Conservation (phyloP, 2,888 invertebrate genomes). For the Amphipoea lucens region DNA sequence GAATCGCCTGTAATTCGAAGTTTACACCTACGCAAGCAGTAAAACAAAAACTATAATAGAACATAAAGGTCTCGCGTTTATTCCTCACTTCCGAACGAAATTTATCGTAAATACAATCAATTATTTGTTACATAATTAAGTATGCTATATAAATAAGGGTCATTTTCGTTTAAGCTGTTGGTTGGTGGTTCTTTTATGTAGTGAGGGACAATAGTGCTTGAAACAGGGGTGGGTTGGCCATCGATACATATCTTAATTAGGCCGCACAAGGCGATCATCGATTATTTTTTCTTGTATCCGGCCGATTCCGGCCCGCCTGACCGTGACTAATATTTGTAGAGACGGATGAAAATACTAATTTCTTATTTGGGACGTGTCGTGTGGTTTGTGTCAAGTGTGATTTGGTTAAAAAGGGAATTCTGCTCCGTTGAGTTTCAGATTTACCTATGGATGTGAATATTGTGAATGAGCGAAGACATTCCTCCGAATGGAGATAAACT, state of each 20-base stretch:
- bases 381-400: conserved; percentile 38
- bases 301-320: conserved; percentile 77
- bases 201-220: conserved; percentile 82
- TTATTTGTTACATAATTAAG: conserved; percentile 66
- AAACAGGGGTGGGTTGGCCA: conserved; percentile 84
- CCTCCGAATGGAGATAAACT: too few relatives aligned
- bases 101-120: conserved; percentile 67
- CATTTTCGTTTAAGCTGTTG: conserved; percentile 55
- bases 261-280: conserved; percentile 87
- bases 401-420: conserved; percentile 23
- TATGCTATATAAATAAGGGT: conserved; percentile 68
- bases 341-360: conserved; percentile 62
- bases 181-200: conserved; percentile 62
- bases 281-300: conserved; percentile 81
- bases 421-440: conserved; percentile 10
- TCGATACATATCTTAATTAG: conserved; percentile 90
- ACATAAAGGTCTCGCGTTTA: conserved; percentile 53
- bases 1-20: conserved; percentile 81
- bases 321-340: conserved; percentile 84
- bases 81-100: conserved; percentile 59
- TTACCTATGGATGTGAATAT: not conserved
- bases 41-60: conserved; percentile 71
- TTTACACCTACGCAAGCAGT: conserved; percentile 82
- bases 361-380: conserved; percentile 55
- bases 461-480: conserved; percentile 7